Evolutionary conservation across 2,797 vertebrate genomes (phyloP).

Genomic region (Gila robusta): DNA sequence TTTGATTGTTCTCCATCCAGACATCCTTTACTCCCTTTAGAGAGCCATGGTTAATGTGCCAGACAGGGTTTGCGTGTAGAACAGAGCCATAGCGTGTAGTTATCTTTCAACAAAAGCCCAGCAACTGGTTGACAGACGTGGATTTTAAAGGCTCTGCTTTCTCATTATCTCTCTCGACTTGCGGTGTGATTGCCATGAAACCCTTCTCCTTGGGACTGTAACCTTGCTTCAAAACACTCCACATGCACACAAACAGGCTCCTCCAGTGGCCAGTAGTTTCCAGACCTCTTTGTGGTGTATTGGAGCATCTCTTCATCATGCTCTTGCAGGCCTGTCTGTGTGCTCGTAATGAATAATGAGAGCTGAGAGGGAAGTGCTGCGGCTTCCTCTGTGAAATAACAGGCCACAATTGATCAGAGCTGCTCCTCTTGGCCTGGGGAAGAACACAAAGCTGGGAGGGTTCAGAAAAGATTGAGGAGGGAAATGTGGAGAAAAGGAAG

Average conservation of each 20-base stretch:
- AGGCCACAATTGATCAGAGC: slow-evolving; percentile 54
- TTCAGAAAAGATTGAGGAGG: slow-evolving; percentile 8
- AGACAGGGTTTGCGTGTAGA: not conserved
- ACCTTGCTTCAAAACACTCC: slow-evolving; percentile 35
- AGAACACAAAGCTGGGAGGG: slow-evolving; percentile 17
- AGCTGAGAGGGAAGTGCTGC: slow-evolving; percentile 46
- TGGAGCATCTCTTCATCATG: slow-evolving; percentile 48
- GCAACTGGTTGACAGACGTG: not conserved
- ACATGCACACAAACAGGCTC: slow-evolving; percentile 16
- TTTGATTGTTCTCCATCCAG: slow-evolving; percentile 47
- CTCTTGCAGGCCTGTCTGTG: slow-evolving; percentile 48
- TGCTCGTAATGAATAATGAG: slow-evolving; percentile 57
- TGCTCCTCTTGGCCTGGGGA: slow-evolving; percentile 26
- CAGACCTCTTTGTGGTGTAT: slow-evolving; percentile 44
- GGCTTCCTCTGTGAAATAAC: slow-evolving; percentile 49
- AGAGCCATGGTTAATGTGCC: not conserved
- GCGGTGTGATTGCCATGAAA: slow-evolving; percentile 25
- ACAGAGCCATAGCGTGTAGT: not conserved
- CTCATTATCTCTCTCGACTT: slow-evolving; percentile 10
- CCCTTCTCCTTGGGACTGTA: slow-evolving; percentile 23
- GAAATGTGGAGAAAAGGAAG: not conserved
- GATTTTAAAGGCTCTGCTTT: slow-evolving; percentile 25
- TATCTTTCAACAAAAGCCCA: slow-evolving; percentile 28
- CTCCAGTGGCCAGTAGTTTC: slow-evolving; percentile 1
- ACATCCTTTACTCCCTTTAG: slow-evolving; percentile 27